Evolutionary conservation across 2,888 invertebrate species (phyloP), one percentile per base, ranked within the genome.

Genomic region (Colostygia pectinataria): DNA sequence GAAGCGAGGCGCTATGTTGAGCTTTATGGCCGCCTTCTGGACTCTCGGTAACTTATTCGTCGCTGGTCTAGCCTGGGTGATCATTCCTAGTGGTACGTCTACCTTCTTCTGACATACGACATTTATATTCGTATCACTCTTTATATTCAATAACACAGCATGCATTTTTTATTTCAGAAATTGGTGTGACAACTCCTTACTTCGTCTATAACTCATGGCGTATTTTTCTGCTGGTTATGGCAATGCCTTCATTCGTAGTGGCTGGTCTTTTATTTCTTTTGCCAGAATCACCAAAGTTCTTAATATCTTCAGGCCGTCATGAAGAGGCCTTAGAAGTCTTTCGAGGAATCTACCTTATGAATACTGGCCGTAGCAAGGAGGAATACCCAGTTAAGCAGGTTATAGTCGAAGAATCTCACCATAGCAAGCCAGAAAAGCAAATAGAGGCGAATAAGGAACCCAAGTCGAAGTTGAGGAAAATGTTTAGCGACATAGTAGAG

Each of bases 1-100:
- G 63, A 96, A 95, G 77, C 93, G 98, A 64, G 98, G 98, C 40
- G 95, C 96, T 42, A 97, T 97, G 97, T 91, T 98, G 65, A 97
- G 97, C 67, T 96, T 96, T 78, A 96, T 98, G 95, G 97, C 98
- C 50, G 97, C 97, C 41, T 98, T 97, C 84, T 98, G 98, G 98
- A 98, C 98, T 48, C 93, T 97, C 66, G 98, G 98, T 61, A 97
- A 97, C 80, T 91, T 98, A 61, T 95, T 97, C 74, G 97, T 97
- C 47, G 97, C 98, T 64, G 96, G 97, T 77, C 82, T 94, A 59
- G 94, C 94, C 57, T 94, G 94, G 94, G 90, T 94, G 57, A 93
- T 94, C 66, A 94, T 94, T 56, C 94, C 94, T 61, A 92, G 92
- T 65, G 84, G 90, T 90, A 57, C 72, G 73, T 70, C 32, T 9